phyloP scores from a whole-genome alignment of 2,113 vertebrate genomes.

The Microcebus ravelobensis region DNA sequence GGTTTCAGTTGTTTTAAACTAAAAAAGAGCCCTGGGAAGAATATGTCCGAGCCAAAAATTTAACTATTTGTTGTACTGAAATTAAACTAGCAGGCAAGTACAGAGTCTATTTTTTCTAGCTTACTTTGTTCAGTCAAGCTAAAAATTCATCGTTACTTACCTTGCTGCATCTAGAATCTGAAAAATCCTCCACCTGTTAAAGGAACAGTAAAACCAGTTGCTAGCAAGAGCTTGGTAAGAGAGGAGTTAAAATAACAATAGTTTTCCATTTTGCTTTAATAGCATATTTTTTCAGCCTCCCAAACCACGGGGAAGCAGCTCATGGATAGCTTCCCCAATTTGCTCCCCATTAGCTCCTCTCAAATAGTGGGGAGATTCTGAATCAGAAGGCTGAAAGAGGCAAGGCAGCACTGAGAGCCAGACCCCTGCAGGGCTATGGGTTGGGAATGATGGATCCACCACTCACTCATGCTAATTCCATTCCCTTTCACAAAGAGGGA shows the following conservation, averaged over 20 bases:
- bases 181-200: constrained; percentile 80
- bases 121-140: constrained; percentile 39
- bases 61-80: not conserved
- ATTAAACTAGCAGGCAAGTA: not conserved
- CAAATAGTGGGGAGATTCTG: not conserved
- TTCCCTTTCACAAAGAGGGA: constrained; percentile 73
- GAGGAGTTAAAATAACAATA: constrained; percentile 41
- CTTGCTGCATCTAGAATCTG: constrained; percentile 71
- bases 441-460: constrained; percentile 81
- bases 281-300: constrained; percentile 15
- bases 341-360: not conserved
- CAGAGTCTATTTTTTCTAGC: not conserved
- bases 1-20: not conserved
- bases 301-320: constrained; percentile 11
- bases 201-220: constrained; percentile 76
- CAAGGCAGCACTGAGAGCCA: not conserved
- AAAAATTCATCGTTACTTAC: constrained; percentile 67
- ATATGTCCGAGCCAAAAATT: not conserved
- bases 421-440: constrained; percentile 61
- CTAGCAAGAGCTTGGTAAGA: constrained; percentile 70
- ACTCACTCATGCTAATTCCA: constrained; percentile 73
- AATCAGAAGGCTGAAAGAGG: not conserved
- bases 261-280: not conserved
- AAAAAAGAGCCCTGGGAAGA: not conserved
- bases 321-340: not conserved